phyloP scores from a whole-genome alignment of 2,113 vertebrate species.

The Panthera tigris region DNA sequence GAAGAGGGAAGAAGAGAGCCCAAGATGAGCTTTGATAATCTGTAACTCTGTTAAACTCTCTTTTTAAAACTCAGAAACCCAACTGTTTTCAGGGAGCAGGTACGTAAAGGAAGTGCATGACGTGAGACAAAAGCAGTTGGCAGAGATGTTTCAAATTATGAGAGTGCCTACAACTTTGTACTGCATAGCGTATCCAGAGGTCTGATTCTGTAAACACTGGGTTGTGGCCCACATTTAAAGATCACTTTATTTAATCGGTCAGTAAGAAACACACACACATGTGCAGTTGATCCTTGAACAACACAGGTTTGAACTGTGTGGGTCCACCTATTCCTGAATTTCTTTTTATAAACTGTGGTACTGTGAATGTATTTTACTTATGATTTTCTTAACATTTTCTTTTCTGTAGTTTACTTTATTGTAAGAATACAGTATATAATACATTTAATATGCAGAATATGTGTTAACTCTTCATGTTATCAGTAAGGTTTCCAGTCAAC shows the following conservation, averaged over 20 bases:
- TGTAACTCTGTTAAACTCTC: background rate
- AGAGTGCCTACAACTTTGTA: background rate
- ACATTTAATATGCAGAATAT: background rate
- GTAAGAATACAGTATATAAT: background rate
- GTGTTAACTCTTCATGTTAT: background rate
- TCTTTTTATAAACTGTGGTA: background rate
- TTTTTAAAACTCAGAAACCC: background rate
- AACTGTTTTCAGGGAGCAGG: background rate
- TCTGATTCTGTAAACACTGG: background rate
- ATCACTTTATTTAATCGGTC: background rate
- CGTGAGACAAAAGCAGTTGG: background rate
- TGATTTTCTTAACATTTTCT: background rate
- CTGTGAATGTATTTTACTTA: background rate
- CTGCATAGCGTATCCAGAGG: background rate
- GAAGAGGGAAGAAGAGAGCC: background rate
- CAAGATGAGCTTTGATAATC: conserved; percentile 4
- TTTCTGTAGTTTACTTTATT: background rate
- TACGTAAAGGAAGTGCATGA: background rate
- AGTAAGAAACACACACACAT: background rate
- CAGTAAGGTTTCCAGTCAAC: background rate
- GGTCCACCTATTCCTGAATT: background rate
- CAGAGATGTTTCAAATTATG: background rate
- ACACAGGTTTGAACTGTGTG: background rate
- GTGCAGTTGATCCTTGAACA: background rate
- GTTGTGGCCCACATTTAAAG: background rate